These are phyloP conservation scores for Camelus bactrianus DNA, from an alignment of 2,113 vertebrate species.

Conservation along the genomic window DNA sequence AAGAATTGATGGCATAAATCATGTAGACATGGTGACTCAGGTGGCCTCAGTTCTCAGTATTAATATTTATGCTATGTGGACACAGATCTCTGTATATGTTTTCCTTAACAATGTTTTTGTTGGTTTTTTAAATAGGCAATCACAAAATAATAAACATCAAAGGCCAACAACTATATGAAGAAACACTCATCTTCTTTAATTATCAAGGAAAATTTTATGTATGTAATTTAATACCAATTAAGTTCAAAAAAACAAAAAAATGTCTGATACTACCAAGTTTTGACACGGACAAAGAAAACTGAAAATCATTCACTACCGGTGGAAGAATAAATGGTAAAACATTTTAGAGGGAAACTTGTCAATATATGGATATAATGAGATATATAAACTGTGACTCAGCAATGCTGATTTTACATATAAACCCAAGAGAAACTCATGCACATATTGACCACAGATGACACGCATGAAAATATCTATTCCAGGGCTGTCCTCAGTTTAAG, in stretches of 20 bases:
- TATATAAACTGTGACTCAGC: not conserved
- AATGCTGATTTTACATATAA: slow-evolving; percentile 15
- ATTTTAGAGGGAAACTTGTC: not conserved
- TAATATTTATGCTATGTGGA: not conserved
- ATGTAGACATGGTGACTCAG: not conserved
- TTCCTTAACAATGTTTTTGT: not conserved
- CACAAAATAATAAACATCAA: not conserved
- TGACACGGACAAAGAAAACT: not conserved
- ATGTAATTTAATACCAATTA: not conserved
- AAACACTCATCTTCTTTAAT: not conserved
- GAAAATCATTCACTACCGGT: not conserved
- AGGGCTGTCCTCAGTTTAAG: slow-evolving; percentile 35
- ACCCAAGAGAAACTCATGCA: not conserved
- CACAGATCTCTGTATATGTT: not conserved
- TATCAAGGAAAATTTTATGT: not conserved
- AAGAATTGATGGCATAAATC: not conserved
- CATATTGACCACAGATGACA: not conserved
- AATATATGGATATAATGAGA: not conserved
- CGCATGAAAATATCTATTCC: not conserved
- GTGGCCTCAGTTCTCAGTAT: not conserved
- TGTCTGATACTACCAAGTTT: not conserved
- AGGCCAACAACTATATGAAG: not conserved
- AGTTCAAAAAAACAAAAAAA: not conserved
- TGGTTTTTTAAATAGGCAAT: not conserved
- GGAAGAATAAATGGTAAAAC: not conserved